Percentiles rank a stretch among this genome's conserved stretches.
phyloP scores from a whole-genome alignment of 2,797 vertebrate species.

The Betta splendens region DNA sequence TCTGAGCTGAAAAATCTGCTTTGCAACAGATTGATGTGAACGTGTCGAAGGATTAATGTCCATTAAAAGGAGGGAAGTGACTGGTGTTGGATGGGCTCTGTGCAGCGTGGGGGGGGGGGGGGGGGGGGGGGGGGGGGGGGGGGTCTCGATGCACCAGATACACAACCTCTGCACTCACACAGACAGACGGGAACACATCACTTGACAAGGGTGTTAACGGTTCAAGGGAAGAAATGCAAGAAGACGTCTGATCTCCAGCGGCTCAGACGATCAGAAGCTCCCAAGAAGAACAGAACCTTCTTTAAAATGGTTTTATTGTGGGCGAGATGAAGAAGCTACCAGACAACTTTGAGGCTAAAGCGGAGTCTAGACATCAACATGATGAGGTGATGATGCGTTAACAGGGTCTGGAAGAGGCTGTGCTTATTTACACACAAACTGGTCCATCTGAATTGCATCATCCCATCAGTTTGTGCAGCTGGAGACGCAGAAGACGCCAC shows the following conservation, averaged over 20 bases:
- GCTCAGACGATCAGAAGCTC: constrained; percentile 40
- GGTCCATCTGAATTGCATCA: constrained; percentile 6
- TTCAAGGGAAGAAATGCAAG: constrained; percentile 48
- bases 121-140: not conserved
- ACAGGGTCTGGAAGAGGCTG: constrained; percentile 13
- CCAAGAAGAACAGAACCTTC: not conserved
- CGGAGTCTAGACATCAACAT: constrained; percentile 54
- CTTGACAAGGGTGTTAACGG: constrained; percentile 38
- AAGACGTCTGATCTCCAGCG: constrained; percentile 43
- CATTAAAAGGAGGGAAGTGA: constrained; percentile 52
- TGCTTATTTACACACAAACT: constrained; percentile 4
- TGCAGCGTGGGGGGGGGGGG: constrained; percentile 2
- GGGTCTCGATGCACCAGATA: constrained; percentile 37
- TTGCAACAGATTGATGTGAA: constrained; percentile 29
- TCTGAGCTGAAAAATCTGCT: constrained; percentile 36
- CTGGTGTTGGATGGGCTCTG: constrained; percentile 33
- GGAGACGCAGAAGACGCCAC: no score
- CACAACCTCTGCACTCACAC: constrained; percentile 30
- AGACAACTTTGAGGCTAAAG: constrained; percentile 52
- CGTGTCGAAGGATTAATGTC: constrained; percentile 34
- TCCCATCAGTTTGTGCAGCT: no score
- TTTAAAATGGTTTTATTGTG: constrained; percentile 10
- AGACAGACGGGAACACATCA: constrained; percentile 29
- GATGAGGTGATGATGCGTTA: constrained; percentile 50
- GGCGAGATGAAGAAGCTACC: constrained; percentile 39